phyloP scores from a whole-genome alignment of 1,140 invertebrate genomes.

The Calephelis virginiensis region DNA sequence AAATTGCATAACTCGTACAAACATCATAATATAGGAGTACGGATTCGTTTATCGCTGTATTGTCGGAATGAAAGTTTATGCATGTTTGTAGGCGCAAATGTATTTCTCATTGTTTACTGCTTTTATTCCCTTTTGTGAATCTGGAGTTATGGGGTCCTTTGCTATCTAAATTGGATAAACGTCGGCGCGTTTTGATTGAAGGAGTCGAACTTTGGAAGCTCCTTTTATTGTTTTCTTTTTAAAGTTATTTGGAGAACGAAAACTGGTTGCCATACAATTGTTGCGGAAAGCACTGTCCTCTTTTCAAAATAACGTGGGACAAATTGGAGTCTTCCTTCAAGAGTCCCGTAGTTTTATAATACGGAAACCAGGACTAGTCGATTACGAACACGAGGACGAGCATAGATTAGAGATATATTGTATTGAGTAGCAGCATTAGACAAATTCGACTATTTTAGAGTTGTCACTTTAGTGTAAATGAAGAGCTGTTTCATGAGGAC shows the following conservation, averaged over 20 bases:
- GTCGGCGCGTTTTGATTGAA: conserved; percentile 5
- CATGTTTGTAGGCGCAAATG: conserved; percentile 36
- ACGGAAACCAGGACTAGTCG: no score
- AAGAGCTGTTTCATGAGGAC: no score
- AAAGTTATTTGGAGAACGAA: not conserved
- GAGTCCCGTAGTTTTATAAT: no score
- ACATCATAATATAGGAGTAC: conserved; percentile 5
- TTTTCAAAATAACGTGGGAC: no score
- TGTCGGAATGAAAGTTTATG: conserved; percentile 40
- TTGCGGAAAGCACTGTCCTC: no score
- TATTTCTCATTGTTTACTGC: conserved; percentile 34
- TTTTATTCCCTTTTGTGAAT: conserved; percentile 35
- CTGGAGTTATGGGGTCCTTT: conserved; percentile 30
- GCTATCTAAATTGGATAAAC: conserved; percentile 37
- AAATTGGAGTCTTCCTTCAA: no score
- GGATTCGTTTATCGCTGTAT: conserved; percentile 47
- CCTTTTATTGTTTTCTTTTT: not conserved
- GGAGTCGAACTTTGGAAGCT: not conserved
- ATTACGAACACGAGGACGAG: no score
- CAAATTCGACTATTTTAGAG: no score
- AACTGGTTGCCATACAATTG: no score
- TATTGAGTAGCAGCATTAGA: no score
- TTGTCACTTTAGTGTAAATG: no score
- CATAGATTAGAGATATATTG: no score
- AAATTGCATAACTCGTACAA: not conserved